A percentile compares a stretch with the other conserved stretches of the same genome.
Conservation (phyloP, 2,113 vertebrate genomes). For the Notarius quadriscutis region DNA sequence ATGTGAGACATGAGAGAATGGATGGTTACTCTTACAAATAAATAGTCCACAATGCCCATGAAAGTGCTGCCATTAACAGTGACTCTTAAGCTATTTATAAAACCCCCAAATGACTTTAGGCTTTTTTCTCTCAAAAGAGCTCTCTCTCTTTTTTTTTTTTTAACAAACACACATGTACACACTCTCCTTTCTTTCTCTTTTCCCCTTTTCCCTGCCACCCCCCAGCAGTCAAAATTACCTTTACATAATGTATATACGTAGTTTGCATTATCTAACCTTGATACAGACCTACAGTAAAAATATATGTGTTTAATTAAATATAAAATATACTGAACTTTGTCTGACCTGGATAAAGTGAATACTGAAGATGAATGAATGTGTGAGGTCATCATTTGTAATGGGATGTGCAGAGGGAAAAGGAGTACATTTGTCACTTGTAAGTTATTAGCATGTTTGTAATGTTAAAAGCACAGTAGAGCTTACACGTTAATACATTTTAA, state of each 20-base stretch:
- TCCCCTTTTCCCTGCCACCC: neutral
- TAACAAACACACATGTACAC: neutral
- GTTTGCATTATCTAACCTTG: neutral
- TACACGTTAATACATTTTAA: neutral
- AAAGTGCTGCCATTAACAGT: conserved; percentile 33
- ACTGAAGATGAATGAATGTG: neutral
- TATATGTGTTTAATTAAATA: neutral
- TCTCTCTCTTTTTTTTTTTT: neutral
- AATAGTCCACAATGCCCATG: conserved; percentile 20
- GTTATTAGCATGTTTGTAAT: neutral
- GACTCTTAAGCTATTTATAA: conserved; percentile 43
- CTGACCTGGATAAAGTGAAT: neutral
- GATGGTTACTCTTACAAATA: conserved; percentile 24
- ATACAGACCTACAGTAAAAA: neutral
- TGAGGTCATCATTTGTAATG: neutral
- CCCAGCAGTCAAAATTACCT: neutral
- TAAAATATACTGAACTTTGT: neutral
- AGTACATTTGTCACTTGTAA: neutral
- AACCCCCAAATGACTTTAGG: conserved; percentile 20
- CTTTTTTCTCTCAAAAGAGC: conserved; percentile 1
- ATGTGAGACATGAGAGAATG: conserved; percentile 21
- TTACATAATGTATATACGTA: neutral
- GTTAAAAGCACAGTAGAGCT: neutral
- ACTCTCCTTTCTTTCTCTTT: neutral
- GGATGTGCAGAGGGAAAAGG: neutral